Evolutionary conservation across 2,888 invertebrate genomes (phyloP), one percentile per base, ranked within the genome.

Genomic region (Eudemis profundana): DNA sequence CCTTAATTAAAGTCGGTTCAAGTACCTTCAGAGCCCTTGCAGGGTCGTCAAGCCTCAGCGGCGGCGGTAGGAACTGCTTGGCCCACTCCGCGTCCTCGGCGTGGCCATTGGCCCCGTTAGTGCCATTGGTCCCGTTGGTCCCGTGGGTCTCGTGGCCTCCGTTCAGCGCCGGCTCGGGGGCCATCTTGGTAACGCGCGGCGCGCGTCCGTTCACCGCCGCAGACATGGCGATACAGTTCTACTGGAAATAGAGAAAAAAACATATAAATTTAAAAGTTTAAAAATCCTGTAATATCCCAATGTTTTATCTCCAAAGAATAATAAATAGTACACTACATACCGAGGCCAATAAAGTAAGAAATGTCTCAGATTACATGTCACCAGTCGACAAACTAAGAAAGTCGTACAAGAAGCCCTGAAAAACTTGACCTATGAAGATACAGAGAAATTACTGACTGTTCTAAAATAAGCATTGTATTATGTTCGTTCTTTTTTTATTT

Each of bases 21-120:
- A 68, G 66, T 71, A 92, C 92, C 87, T 90, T 87, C 47, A 83
- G 78, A 1, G 89, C 86, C n/a, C 85, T 77, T 1, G 75, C 73
- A 12, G 73, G 77, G 74, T 92, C 90, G 1, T 87, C 83, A 0
- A 92, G 76, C 40, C 76, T 68, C 42, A 92, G 77, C 3, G 85
- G 76, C 1, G 84, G 80, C 2, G 92, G 90, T 69, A 89, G 79
- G 78, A 92, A 90, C 79, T 80, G 79, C 12, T 83, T 78, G 59
- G 83, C 84, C 87, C 89, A 89, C 23, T 47, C 46, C 5, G 68
- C 46, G n/a, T 70, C 65, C 15, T 63, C 68, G 14, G 61, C 61
- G 47, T 72, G 61, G 14, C 49, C 71, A 64, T 47, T 66, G 46
- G 51, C 51, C 68, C 64, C 65, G 44, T 66, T 60, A 2, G 57